Evolutionary conservation across 2,797 vertebrate genomes (phyloP), one percentile per base, ranked within the genome.

Genomic region (Coregonus sp.): DNA sequence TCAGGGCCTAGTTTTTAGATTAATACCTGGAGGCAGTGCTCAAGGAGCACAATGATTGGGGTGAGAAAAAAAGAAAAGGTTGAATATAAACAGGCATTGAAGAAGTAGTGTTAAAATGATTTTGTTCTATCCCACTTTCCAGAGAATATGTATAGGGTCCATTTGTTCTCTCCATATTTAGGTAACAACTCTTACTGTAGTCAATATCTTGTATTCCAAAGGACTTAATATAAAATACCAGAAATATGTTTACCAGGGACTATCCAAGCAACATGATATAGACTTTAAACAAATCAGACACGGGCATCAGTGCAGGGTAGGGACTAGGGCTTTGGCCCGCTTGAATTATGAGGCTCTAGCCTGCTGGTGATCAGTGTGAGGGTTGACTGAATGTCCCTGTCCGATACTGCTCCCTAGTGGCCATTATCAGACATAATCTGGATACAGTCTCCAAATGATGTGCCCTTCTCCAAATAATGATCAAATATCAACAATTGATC

Each of bases 21-120:
- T 20, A 37, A 37, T 73, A 31, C 31, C 72, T 73, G 72, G 51
- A 72, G 52, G 69, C 69, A 71, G 7, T 25, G 25, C 61, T 65
- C 56, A 59, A 59, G 61, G 61, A 65, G 61, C 54, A 56, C 54
- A 2, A 65, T 4, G 20, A 65, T 25, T 0, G 12, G 61, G 12
- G 61, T 25, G 20, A 31, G 61, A 1, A 25, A 29, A 65, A 65
- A 25, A 20, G 18, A n/a, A 59, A 18, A 47, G 9, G 54, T n/a
- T 5, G 6, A 59, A 59, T n/a, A 59, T 59, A 59, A n/a, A n/a
- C 54, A 52, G 51, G 9, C 1, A 59, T 59, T 59, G 4, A 59
- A 59, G 54, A 18, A 59, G n/a, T 59, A 20, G 18, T n/a, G n/a
- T n/a, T 59, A 59, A 59, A 5, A 9, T 47, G 40, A 0, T 47